Evolutionary conservation across 2,888 invertebrate genomes (phyloP).

Genomic region (Amphipyra berbera): DNA sequence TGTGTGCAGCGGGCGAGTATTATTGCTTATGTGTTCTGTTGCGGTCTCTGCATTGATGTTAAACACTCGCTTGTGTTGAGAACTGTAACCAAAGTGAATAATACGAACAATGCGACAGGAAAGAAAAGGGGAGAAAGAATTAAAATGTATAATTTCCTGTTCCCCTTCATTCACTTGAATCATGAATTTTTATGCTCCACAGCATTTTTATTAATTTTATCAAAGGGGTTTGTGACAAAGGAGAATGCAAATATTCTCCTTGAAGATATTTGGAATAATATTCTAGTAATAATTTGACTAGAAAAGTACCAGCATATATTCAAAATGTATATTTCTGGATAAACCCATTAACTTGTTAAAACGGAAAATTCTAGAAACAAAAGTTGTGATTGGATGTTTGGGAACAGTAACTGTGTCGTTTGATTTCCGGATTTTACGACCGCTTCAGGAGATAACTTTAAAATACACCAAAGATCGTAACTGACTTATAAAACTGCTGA

Average conservation of each 20-base stretch:
- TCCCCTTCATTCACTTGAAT: constrained; percentile 20
- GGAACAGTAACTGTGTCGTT: constrained; percentile 10
- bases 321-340: neutral
- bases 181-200: constrained; percentile 25
- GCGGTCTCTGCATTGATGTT: neutral
- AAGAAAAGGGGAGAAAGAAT: constrained; percentile 16
- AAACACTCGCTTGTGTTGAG: neutral
- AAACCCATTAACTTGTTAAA: neutral
- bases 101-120: neutral
- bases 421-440: constrained; percentile 31
- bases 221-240: constrained; percentile 19
- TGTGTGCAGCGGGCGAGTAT: constrained; percentile 3
- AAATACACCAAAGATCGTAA: constrained; percentile 27
- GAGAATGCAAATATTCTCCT: constrained; percentile 4
- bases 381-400: constrained; percentile 26
- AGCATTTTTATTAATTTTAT: constrained; percentile 18
- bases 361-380: constrained; percentile 5
- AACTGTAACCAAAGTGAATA: constrained; percentile 1
- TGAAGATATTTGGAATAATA: constrained; percentile 1
- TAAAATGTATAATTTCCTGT: constrained; percentile 38
- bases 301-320: no score
- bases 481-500: constrained; percentile 24
- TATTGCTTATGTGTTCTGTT: constrained; percentile 3
- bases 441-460: constrained; percentile 30
- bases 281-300: neutral